Evolutionary conservation across 2,888 invertebrate genomes (phyloP), one percentile per base, ranked within the genome.

Genomic region (Torymus tubicola): DNA sequence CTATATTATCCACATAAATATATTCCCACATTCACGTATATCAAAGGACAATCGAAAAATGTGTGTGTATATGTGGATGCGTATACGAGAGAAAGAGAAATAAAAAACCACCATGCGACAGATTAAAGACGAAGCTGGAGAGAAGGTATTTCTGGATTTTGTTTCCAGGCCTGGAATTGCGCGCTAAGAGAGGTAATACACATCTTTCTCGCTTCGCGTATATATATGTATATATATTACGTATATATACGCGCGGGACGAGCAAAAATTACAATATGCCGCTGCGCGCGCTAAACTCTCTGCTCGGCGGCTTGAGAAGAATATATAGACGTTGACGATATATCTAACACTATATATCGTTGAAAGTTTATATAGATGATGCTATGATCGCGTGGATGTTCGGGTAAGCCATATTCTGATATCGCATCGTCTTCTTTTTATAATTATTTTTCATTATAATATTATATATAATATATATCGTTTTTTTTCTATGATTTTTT

Each of bases 141-240:
- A 79, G 78, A 78, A 78, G 79, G 79, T 78, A 76, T 82, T 82
- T 79, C 71, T 79, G 81, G 72, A 64, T 82, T 82, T 71, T 79
- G 76, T 65, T 82, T 82, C 63, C 79, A 81, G 81, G 81, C 78
- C 64, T 13, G 58, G 60, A 31, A 53, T 58, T 74, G 63, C 70
- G 67, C n/a, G 67, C 70, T 31, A 65, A 13, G 50, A 42, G 42
- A 42, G 42, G 42, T 42, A 42, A 42, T 42, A 8, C n/a, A 31
- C 10, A 8, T 42, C 42, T 42, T 8, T 42, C 42, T 42, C 42
- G 8, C 42, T 21, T 21, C 21, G 21, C 21, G 21, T 2, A 8
- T 42, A 42, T 42, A 31, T 31, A 5, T 3, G 31, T 31, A n/a
- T n/a, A n/a, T n/a, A n/a, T n/a, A n/a, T n/a, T n/a, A n/a, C n/a